Evolutionary conservation across 2,113 vertebrate genomes (phyloP).

Genomic region (Puffinus mauretanicus): DNA sequence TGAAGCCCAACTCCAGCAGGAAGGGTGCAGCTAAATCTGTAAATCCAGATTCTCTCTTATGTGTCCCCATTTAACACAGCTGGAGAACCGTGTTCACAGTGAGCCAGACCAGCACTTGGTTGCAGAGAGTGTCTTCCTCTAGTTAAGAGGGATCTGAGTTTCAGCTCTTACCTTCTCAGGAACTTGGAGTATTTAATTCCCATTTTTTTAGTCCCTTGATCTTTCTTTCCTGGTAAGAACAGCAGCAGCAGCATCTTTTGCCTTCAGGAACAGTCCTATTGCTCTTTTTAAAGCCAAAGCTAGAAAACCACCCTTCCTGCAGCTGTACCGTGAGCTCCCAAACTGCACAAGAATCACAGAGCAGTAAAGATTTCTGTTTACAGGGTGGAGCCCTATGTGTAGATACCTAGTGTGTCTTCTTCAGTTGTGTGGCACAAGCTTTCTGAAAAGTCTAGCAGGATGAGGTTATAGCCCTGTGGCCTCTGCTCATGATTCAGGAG

Average conservation of each 20-base stretch:
- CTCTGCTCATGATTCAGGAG: not conserved
- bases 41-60: not conserved
- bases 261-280: not conserved
- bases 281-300: not conserved
- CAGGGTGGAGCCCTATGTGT: fast-evolving
- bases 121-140: not conserved
- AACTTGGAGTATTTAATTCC: not conserved
- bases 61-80: not conserved
- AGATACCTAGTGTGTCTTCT: not conserved
- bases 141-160: not conserved
- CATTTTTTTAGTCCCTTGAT: too few relatives aligned
- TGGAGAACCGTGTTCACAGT: fast-evolving
- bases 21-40: not conserved
- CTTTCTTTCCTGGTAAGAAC: not conserved
- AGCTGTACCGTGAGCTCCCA: not conserved
- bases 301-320: not conserved
- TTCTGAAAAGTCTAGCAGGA: not conserved
- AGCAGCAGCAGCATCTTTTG: not conserved
- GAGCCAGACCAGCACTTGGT: not conserved
- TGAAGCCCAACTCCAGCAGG: not conserved
- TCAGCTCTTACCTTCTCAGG: not conserved
- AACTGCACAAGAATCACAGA: not conserved
- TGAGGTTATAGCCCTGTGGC: not conserved
- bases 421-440: not conserved
- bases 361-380: not conserved